A percentile compares a stretch with the other conserved stretches of the same genome.
Evolutionary conservation across 1,140 invertebrate genomes (phyloP).

Genomic region (Bursaphelenchus mucronatus): DNA sequence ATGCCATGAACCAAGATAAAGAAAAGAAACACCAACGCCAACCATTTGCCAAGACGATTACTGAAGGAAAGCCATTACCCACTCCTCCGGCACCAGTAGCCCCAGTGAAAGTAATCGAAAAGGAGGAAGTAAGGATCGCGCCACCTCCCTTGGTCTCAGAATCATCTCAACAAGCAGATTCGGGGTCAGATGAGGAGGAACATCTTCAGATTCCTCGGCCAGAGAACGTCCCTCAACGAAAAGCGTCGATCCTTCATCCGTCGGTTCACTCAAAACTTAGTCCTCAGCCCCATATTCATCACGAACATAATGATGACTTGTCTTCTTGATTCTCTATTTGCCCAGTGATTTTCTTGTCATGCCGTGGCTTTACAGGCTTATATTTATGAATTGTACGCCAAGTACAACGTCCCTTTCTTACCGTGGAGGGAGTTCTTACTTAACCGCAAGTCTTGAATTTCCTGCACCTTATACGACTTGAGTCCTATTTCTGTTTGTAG

Average conservation of each 20-base stretch:
- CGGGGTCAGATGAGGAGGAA: slow-evolving; percentile 34
- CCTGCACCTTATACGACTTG: too few species aligned
- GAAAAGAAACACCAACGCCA: slow-evolving; percentile 42
- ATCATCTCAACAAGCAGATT: slow-evolving; percentile 16
- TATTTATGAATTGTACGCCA: too few species aligned
- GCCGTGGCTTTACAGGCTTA: too few species aligned
- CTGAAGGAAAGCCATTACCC: slow-evolving; percentile 5
- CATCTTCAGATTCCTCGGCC: slow-evolving; percentile 51
- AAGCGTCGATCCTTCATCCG: slow-evolving; percentile 58
- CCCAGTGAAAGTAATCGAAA: slow-evolving; percentile 4
- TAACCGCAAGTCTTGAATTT: too few species aligned
- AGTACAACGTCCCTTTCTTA: too few species aligned
- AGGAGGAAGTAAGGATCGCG: background rate
- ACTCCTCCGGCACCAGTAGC: slow-evolving; percentile 19
- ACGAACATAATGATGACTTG: slow-evolving; percentile 41
- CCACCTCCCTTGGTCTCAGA: background rate
- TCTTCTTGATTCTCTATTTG: slow-evolving; percentile 11
- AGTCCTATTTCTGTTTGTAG: too few species aligned
- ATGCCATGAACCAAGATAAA: slow-evolving; percentile 59
- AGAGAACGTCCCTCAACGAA: slow-evolving; percentile 58
- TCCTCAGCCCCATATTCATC: slow-evolving; percentile 58
- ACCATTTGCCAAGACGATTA: slow-evolving; percentile 12
- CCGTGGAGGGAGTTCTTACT: too few species aligned
- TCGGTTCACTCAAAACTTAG: slow-evolving; percentile 55
- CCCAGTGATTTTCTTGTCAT: too few species aligned